Evolutionary conservation across 53 echinoderm and acorn worm species (phyloP).

Genomic region (Astropecten irregularis): DNA sequence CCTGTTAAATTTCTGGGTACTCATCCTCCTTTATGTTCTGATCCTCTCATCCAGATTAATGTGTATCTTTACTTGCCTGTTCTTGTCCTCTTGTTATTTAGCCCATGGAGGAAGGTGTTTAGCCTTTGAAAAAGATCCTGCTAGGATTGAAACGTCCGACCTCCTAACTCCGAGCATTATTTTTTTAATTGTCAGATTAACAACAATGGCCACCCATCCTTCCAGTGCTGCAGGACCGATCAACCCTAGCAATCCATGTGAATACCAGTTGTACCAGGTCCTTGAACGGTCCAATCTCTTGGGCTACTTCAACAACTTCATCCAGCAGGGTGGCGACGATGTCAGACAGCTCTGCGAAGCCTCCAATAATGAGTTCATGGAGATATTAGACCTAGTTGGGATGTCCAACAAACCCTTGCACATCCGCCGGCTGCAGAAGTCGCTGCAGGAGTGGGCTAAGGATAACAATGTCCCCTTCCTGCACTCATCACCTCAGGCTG

Average conservation of each 20-base stretch:
- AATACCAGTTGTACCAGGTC: slow-evolving; percentile 75
- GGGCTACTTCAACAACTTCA: slow-evolving; percentile 85
- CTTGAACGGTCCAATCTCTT: slow-evolving; percentile 89
- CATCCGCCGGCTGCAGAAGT: slow-evolving; percentile 89
- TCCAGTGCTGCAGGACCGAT: background rate
- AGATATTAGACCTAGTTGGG: slow-evolving; percentile 93
- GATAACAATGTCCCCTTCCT: slow-evolving; percentile 28
- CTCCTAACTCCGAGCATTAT: no score
- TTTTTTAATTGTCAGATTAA: no score
- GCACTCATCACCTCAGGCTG: slow-evolving; percentile 1
- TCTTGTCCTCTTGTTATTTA: no score
- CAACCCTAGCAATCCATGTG: slow-evolving; percentile 53
- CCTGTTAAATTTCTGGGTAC: no score
- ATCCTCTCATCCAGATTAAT: no score
- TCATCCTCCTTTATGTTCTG: no score
- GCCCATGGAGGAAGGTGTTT: no score
- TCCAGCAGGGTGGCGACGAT: slow-evolving; percentile 95
- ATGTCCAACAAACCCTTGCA: slow-evolving; percentile 96
- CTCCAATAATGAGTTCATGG: slow-evolving; percentile 87
- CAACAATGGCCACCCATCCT: slow-evolving; percentile 32
- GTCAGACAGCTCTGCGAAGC: slow-evolving; percentile 93
- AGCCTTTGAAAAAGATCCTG: no score
- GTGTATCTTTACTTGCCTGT: no score
- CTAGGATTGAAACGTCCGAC: no score
- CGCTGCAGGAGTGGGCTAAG: slow-evolving; percentile 88